Evolutionary conservation across 2,113 vertebrate genomes (phyloP).

Genomic region (Bubo scandiacus): DNA sequence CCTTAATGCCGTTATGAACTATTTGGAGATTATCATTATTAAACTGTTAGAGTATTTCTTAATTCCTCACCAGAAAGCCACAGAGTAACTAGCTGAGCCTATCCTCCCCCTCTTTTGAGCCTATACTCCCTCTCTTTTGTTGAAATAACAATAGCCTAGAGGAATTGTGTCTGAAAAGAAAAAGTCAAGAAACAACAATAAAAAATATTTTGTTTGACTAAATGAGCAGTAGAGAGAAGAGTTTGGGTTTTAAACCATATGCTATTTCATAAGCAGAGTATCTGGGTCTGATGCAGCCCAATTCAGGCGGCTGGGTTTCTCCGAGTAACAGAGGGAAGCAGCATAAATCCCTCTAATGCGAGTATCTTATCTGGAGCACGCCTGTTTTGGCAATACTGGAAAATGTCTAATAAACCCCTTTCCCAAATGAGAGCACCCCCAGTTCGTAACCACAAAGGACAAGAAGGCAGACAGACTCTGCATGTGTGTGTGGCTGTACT

Average conservation of each 20-base stretch:
- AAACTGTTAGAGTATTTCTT: slow-evolving; percentile 62
- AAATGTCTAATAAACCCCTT: not conserved
- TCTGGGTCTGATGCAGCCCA: not conserved
- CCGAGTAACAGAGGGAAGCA: not conserved
- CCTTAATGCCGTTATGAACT: slow-evolving; percentile 67
- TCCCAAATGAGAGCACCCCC: not conserved
- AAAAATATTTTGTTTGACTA: slow-evolving; percentile 51
- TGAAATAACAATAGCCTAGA: slow-evolving; percentile 64
- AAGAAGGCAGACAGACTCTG: not conserved
- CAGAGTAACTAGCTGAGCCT: slow-evolving; percentile 43
- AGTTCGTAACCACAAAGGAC: not conserved
- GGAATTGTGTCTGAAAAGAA: slow-evolving; percentile 61
- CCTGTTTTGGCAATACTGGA: not conserved
- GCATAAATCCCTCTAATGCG: not conserved
- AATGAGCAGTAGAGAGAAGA: slow-evolving; percentile 33
- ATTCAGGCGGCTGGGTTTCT: not conserved
- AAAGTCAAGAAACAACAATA: slow-evolving; percentile 65
- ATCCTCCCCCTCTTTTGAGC: not conserved
- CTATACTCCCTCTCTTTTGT: not conserved
- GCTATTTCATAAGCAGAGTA: slow-evolving; percentile 6
- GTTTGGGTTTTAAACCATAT: slow-evolving; percentile 12
- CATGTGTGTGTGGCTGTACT: not conserved
- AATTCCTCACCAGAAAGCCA: slow-evolving; percentile 65
- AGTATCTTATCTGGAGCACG: not conserved
- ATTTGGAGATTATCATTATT: slow-evolving; percentile 69